Conservation (phyloP, 2,888 invertebrate species). For the Dicranocentrus wangi region DNA sequence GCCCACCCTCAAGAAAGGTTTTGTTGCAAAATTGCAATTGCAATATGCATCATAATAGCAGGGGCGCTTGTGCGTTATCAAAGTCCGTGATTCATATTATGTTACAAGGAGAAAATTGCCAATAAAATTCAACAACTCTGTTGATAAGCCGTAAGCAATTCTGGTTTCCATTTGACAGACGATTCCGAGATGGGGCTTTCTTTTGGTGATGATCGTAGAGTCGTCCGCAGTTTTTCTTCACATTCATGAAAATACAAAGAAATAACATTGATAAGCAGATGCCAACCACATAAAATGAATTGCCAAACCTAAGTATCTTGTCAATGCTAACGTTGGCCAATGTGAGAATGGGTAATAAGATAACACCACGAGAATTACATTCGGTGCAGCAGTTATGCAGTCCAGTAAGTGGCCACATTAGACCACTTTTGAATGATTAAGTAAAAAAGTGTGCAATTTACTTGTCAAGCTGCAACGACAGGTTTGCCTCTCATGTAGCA, state of each 20-base stretch:
- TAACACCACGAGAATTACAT: background rate
- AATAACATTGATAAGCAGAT: background rate
- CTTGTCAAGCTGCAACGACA: constrained; percentile 34
- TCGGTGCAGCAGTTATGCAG: background rate
- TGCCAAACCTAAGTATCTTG: background rate
- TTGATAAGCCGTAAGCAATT: constrained; percentile 49
- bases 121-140: constrained; percentile 38
- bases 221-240: background rate
- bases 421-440: constrained; percentile 42
- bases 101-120: constrained; percentile 27
- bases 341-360: background rate
- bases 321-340: background rate
- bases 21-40: constrained; percentile 20
- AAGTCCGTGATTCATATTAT: constrained; percentile 30
- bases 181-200: background rate
- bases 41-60: constrained; percentile 2
- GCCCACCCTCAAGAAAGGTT: constrained; percentile 27
- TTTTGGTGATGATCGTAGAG: background rate
- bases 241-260: background rate
- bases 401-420: constrained; percentile 25
- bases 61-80: constrained; percentile 25
- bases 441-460: constrained; percentile 36
- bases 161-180: constrained; percentile 12
- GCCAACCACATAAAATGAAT: background rate
- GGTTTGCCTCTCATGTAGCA: constrained; percentile 27